Base-by-base conservation (phyloP, 2,797 vertebrate species). In the Pangasius macronema region DNA sequence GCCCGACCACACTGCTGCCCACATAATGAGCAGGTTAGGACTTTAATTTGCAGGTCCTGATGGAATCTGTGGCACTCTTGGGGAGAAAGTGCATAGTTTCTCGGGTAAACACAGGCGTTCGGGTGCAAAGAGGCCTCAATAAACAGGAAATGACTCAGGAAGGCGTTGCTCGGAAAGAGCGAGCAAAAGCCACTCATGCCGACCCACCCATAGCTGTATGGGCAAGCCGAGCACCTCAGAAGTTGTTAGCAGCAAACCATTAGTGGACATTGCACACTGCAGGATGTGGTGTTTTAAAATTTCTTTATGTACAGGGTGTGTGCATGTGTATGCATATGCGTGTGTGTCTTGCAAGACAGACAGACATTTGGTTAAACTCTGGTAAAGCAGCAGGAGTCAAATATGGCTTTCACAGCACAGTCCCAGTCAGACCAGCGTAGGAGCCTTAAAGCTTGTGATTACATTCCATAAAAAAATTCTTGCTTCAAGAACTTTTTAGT, bases 131-230 rank as follows among this genome's bases (percentile, higher is more conserved):
- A 87, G 94, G 90, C 90, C 91, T 94, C 92, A 91, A 94, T 96
- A 97, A 97, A 97, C 95, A 97, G 96, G 97, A 97, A 97, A 95
- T 95, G 94, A 95, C 94, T 92, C 93, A 93, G 92, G 93, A 94
- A 95, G 96, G 94, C 93, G 93, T 92, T 95, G 92, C 94, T 94
- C 92, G 93, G 93, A 95, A 94, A 94, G 89, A 94, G 91, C 94
- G 94, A 94, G 80, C 20, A 93, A 96, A 96, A 95, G 92, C 93
- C 89, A 92, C 85, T 92, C 92, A 94, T 88, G 91, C 89, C 91
- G 93, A 84, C 65, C 95, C 93, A 90, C 94, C 94, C 92, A 94
- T 92, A 93, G 92, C 89, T 93, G 92, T 89, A 92, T 90, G 85
- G 85, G 59, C 83, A 86, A 89, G 90, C 88, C 91, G 93, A 93